phyloP scores from a whole-genome alignment of 2,888 invertebrate genomes.

The Zonitis immaculata region DNA sequence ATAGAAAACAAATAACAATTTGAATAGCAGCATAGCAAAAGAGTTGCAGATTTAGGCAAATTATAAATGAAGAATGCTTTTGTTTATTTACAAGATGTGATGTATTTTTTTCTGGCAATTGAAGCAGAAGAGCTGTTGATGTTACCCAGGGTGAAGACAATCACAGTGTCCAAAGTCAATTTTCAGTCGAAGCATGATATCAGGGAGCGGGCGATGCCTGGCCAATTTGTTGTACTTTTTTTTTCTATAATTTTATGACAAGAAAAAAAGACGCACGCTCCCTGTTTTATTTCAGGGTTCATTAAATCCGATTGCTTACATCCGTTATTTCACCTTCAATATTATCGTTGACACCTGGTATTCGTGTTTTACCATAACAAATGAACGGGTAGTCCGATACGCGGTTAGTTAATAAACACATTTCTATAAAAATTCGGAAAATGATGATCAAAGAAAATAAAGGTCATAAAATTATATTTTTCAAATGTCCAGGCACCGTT shows the following conservation, averaged over 20 bases:
- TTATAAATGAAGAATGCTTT: too few species aligned
- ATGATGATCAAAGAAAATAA: background rate
- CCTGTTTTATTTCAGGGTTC: constrained; percentile 24
- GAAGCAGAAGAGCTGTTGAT: constrained; percentile 5
- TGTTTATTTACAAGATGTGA: constrained; percentile 1
- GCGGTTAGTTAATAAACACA: constrained; percentile 76
- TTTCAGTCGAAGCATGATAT: constrained; percentile 12
- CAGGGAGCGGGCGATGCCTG: constrained; percentile 43
- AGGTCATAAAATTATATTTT: too few species aligned
- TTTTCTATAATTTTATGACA: background rate
- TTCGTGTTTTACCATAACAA: constrained; percentile 91
- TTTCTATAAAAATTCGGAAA: constrained; percentile 58
- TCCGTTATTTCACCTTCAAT: constrained; percentile 82
- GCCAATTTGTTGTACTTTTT: too few species aligned
- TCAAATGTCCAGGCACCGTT: constrained; percentile 2
- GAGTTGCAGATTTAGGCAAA: too few species aligned
- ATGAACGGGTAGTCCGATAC: constrained; percentile 85
- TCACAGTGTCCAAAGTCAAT: background rate
- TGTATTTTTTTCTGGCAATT: too few species aligned
- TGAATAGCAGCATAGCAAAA: background rate
- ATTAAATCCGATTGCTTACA: constrained; percentile 56
- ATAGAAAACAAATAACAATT: constrained; percentile 36
- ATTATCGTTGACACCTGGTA: constrained; percentile 92
- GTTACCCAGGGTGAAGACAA: constrained; percentile 11
- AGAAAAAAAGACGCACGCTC: constrained; percentile 30